phyloP scores from a whole-genome alignment of 2,888 invertebrate genomes.

The Drosophila anomelani region DNA sequence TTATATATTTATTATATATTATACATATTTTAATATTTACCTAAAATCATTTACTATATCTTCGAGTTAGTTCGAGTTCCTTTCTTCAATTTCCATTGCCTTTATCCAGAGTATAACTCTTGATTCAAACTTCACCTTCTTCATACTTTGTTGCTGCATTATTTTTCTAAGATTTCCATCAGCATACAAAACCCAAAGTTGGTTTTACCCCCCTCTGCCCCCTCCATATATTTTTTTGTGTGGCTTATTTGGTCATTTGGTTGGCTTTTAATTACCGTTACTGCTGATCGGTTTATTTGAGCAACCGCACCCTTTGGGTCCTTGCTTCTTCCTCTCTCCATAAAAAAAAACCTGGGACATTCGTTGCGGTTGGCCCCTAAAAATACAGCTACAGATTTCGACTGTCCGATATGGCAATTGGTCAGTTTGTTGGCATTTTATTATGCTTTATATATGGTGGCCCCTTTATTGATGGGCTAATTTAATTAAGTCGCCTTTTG shows the following conservation, averaged over 20 bases:
- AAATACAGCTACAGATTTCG: conserved; percentile 15
- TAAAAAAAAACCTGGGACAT: background rate
- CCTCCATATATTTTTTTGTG: conserved; percentile 20
- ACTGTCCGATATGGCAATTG: conserved; percentile 63
- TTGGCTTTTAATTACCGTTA: conserved; percentile 79
- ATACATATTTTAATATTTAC: background rate
- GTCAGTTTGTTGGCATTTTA: conserved; percentile 57
- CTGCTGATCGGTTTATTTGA: conserved; percentile 75
- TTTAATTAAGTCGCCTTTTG: conserved; percentile 65
- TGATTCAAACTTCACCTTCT: background rate
- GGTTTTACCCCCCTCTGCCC: background rate
- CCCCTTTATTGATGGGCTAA: conserved; percentile 61
- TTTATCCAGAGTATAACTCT: background rate
- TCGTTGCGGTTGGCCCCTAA: conserved; percentile 6
- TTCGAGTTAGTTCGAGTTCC: background rate
- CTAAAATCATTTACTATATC: background rate
- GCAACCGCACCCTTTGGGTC: conserved; percentile 30
- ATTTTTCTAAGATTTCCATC: conserved; percentile 55
- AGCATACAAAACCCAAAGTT: conserved; percentile 17
- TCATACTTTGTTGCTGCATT: background rate
- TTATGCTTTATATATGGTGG: conserved; percentile 19
- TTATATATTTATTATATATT: background rate
- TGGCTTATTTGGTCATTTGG: conserved; percentile 76
- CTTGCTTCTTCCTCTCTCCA: background rate
- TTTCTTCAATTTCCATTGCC: too few species aligned